Percentiles rank a stretch among this genome's conserved stretches.
phyloP scores from a whole-genome alignment of 2,797 vertebrate genomes.

The Amblyopsis hoosieri region DNA sequence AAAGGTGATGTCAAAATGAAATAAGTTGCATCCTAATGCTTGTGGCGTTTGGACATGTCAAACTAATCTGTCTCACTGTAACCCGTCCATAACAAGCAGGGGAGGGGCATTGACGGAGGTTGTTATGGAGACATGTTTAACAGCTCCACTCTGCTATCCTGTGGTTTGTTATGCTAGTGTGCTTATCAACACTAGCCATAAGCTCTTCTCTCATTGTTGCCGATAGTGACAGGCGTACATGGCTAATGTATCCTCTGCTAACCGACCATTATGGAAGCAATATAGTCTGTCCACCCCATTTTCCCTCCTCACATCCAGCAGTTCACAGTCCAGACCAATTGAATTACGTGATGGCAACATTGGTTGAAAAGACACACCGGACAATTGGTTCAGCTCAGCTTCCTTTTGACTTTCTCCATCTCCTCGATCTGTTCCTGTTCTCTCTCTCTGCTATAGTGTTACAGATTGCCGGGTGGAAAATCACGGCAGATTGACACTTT shows the following conservation, averaged over 20 bases:
- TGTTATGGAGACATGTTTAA: too few relatives aligned
- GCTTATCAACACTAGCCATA: too few relatives aligned
- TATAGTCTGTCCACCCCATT: slow-evolving; percentile 22
- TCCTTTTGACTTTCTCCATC: slow-evolving; percentile 11
- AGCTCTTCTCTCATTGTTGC: slow-evolving; percentile 8
- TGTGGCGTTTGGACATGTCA: too few relatives aligned
- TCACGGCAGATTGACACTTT: slow-evolving; percentile 74
- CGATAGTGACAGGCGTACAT: slow-evolving; percentile 27
- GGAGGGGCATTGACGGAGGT: too few relatives aligned
- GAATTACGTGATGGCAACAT: slow-evolving; percentile 66
- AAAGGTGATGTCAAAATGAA: too few relatives aligned
- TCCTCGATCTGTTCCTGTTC: slow-evolving; percentile 14
- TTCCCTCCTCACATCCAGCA: slow-evolving; percentile 19
- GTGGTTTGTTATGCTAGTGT: too few relatives aligned
- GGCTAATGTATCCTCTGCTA: slow-evolving; percentile 52
- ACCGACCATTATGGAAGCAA: slow-evolving; percentile 43
- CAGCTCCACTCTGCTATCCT: too few relatives aligned
- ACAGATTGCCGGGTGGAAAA: slow-evolving; percentile 68
- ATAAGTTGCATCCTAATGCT: too few relatives aligned
- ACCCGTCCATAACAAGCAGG: too few relatives aligned
- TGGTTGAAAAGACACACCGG: slow-evolving; percentile 47
- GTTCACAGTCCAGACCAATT: slow-evolving; percentile 46
- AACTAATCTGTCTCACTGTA: too few relatives aligned
- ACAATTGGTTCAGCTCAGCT: slow-evolving; percentile 59
- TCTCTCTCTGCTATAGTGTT: slow-evolving; percentile 46